Conservation (phyloP, 2,797 vertebrate genomes). For the Sarcophilus harrisii region DNA sequence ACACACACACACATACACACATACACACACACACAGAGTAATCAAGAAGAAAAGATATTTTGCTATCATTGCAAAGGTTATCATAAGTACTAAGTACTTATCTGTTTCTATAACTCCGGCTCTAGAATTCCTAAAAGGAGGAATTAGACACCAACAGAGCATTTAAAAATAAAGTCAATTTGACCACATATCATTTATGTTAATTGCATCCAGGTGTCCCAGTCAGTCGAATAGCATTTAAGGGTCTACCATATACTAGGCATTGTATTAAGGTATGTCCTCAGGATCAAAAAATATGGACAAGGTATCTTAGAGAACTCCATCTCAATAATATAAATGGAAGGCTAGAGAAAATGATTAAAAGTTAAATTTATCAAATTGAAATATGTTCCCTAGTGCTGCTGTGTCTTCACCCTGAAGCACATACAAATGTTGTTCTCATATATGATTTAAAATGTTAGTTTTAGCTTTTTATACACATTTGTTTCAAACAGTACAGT, state of each 20-base stretch:
- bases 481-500: not conserved
- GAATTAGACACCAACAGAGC: not conserved
- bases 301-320: not conserved
- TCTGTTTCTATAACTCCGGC: not conserved
- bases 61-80: conserved; percentile 24
- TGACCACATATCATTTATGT: not conserved
- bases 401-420: not conserved
- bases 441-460: not conserved
- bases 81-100: not conserved
- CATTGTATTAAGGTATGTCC: not conserved
- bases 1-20: no score
- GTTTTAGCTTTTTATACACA: not conserved
- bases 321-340: not conserved
- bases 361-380: not conserved
- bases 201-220: not conserved
- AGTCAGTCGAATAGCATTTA: not conserved
- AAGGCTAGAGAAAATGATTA: not conserved
- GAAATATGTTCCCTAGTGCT: not conserved
- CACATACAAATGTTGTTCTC: not conserved
- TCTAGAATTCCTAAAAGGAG: conserved; percentile 20
- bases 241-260: not conserved
- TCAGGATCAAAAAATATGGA: not conserved
- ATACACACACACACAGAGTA: not conserved
- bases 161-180: not conserved
- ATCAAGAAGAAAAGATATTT: conserved; percentile 8